Evolutionary conservation across 2,888 invertebrate species (phyloP).

Genomic region (Phania funesta): DNA sequence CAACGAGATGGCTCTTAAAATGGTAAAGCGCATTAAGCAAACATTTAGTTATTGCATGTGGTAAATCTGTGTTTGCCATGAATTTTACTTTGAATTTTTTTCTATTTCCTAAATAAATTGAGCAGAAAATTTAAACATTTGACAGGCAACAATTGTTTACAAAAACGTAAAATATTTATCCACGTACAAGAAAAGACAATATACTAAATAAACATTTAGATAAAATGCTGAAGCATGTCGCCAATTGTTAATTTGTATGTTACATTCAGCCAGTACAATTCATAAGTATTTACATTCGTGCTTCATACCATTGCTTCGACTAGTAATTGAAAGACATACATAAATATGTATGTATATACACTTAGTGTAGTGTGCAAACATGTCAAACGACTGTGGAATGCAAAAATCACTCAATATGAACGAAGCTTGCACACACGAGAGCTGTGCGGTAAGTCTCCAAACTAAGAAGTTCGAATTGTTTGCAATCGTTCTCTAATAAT

Average conservation of each 20-base stretch:
- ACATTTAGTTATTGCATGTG: background rate
- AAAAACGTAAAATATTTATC: background rate
- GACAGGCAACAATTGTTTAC: background rate
- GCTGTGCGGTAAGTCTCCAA: no score
- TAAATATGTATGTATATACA: no score
- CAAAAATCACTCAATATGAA: no score
- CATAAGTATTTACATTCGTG: background rate
- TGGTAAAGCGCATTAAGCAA: background rate
- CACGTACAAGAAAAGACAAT: background rate
- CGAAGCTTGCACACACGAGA: no score
- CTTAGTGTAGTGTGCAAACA: no score
- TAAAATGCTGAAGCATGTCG: constrained; percentile 51
- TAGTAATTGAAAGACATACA: no score
- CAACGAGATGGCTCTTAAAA: constrained; percentile 14
- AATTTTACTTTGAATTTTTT: background rate
- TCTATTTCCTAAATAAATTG: background rate
- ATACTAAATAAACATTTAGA: constrained; percentile 35
- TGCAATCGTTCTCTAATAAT: no score
- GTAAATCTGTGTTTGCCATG: background rate
- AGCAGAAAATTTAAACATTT: background rate
- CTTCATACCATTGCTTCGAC: background rate
- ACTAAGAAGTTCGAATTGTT: no score
- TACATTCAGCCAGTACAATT: constrained; percentile 13
- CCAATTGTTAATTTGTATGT: constrained; percentile 22
- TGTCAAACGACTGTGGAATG: no score